Percentiles rank a stretch among this genome's conserved stretches.
Evolutionary conservation across 2,888 invertebrate species (phyloP).

Genomic region (Pardosa pseudoannulata): DNA sequence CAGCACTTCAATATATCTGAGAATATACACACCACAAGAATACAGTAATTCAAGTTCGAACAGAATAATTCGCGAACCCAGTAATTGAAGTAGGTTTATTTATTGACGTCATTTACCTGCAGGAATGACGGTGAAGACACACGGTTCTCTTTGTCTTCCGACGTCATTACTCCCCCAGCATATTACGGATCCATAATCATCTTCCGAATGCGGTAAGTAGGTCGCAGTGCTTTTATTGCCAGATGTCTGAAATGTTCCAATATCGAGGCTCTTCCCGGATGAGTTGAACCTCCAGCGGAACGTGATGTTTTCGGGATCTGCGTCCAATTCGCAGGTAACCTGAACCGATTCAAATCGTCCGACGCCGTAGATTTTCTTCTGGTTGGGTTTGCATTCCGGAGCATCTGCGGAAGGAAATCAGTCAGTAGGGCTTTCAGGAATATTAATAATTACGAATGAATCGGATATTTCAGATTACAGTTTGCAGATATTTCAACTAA

Average conservation of each 20-base stretch:
- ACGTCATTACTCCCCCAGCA: conserved; percentile 75
- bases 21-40: too few species aligned
- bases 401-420: conserved; percentile 83
- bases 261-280: conserved; percentile 79
- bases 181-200: conserved; percentile 75
- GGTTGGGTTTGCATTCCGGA: conserved; percentile 90
- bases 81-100: too few species aligned
- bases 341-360: conserved; percentile 88
- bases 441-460: too few species aligned
- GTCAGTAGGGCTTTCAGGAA: too few species aligned
- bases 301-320: conserved; percentile 80
- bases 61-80: too few species aligned
- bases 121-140: conserved; percentile 75
- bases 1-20: too few species aligned
- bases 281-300: conserved; percentile 97
- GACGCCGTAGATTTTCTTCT: conserved; percentile 90
- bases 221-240: conserved; percentile 83
- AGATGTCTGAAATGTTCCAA: conserved; percentile 75
- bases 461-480: too few species aligned
- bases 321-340: conserved; percentile 76
- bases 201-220: conserved; percentile 74
- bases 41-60: too few species aligned
- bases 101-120: conserved; percentile 85
- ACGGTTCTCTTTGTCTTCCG: conserved; percentile 74
- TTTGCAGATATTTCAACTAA: too few species aligned